Conservation (phyloP, 2,113 vertebrate genomes). For the Pungitius pungitius region DNA sequence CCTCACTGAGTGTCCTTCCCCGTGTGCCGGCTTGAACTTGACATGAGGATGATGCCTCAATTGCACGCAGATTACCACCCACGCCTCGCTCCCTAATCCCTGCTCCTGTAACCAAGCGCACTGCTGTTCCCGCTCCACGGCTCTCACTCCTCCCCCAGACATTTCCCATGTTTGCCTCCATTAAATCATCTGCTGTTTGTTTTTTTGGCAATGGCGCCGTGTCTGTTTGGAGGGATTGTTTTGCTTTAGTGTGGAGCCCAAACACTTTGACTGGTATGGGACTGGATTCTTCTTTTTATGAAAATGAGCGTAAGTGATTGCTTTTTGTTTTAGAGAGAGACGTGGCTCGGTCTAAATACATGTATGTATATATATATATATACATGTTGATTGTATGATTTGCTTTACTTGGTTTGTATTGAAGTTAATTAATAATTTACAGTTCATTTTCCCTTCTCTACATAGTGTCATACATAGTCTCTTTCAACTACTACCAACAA, state of each 20-base stretch:
- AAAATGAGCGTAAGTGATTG: slow-evolving; percentile 67
- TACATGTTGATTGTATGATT: neutral
- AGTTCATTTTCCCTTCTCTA: neutral
- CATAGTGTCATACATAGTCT: neutral
- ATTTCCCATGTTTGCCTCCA: slow-evolving; percentile 55
- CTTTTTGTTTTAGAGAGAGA: slow-evolving; percentile 22
- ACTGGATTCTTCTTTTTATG: slow-evolving; percentile 58
- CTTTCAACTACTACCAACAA: slow-evolving; percentile 2
- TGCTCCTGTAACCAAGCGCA: slow-evolving; percentile 51
- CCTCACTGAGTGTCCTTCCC: slow-evolving; percentile 58
- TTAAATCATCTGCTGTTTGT: slow-evolving; percentile 47
- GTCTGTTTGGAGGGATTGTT: slow-evolving; percentile 60
- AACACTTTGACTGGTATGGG: slow-evolving; percentile 61
- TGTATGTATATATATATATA: accelerated
- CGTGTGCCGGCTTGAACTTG: slow-evolving; percentile 70
- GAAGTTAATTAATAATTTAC: neutral
- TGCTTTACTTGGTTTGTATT: neutral
- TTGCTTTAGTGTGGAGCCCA: slow-evolving; percentile 54
- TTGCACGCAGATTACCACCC: slow-evolving; percentile 80
- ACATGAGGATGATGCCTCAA: slow-evolving; percentile 75
- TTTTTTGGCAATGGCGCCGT: slow-evolving; percentile 25
- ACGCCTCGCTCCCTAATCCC: slow-evolving; percentile 75
- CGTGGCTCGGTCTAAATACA: neutral
- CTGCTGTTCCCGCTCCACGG: slow-evolving; percentile 37
- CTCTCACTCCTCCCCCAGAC: slow-evolving; percentile 59